Percentiles rank a stretch among this genome's conserved stretches.
These are phyloP conservation scores for Dorcus hopei DNA, from an alignment of 2,888 invertebrate species.

Conservation along the genomic window DNA sequence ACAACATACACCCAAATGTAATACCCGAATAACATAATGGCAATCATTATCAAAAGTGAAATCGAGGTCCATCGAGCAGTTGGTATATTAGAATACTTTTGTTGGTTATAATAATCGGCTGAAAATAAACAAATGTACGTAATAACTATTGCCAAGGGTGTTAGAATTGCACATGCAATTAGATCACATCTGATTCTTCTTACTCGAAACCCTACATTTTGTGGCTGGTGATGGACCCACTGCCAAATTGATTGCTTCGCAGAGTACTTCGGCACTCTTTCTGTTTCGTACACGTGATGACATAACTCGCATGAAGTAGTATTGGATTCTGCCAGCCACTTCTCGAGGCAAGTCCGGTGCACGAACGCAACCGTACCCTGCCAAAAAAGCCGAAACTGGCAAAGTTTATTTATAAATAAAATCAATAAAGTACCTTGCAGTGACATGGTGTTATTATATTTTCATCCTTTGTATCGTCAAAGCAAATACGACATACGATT, in stretches of 20 bases:
- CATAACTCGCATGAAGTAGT: conserved; percentile 72
- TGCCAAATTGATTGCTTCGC: conserved; percentile 55
- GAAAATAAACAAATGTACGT: conserved; percentile 54
- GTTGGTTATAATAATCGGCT: conserved; percentile 52
- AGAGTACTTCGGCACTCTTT: conserved; percentile 60
- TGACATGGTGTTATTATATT: conserved; percentile 51
- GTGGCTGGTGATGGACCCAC: conserved; percentile 54
- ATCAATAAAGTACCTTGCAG: conserved; percentile 47
- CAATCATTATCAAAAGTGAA: conserved; percentile 51
- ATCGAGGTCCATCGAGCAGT: conserved; percentile 53
- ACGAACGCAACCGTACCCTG: conserved; percentile 71
- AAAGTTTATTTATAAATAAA: conserved; percentile 1
- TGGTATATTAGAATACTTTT: conserved; percentile 49
- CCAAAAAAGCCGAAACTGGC: conserved; percentile 39
- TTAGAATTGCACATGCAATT: conserved; percentile 55
- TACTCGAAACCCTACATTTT: conserved; percentile 37
- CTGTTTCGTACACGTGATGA: conserved; percentile 63
- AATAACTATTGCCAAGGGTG: conserved; percentile 55
- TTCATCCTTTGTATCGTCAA: conserved; percentile 49
- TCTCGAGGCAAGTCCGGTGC: conserved; percentile 70
- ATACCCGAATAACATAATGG: conserved; percentile 52
- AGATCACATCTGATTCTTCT: conserved; percentile 52
- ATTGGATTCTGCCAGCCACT: conserved; percentile 73
- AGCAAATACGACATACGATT: conserved; percentile 52
- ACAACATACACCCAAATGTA: conserved; percentile 54